Conservation (phyloP, 1,140 invertebrate genomes). For the Littorina saxatilis region DNA sequence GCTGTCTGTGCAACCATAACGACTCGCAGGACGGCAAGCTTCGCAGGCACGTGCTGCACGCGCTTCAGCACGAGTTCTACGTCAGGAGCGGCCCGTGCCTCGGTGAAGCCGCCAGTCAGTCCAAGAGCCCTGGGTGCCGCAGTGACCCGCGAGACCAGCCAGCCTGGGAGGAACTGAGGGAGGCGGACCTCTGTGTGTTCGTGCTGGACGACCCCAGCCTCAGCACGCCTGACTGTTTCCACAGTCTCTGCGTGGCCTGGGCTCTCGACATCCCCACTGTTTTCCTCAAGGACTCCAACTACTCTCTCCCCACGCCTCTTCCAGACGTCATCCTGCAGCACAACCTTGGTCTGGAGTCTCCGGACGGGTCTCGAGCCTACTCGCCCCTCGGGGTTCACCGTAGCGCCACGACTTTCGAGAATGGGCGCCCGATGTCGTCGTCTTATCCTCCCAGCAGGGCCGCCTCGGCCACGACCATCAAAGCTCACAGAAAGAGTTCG, state of each 20-base stretch:
- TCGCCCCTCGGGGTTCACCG: background rate
- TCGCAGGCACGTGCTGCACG: constrained; percentile 12
- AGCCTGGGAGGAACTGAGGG: background rate
- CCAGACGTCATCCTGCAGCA: constrained; percentile 26
- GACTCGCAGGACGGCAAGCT: background rate
- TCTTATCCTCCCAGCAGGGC: background rate
- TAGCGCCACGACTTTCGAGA: background rate
- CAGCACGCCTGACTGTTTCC: background rate
- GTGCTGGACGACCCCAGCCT: constrained; percentile 26
- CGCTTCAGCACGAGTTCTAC: constrained; percentile 11
- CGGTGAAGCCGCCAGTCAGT: background rate
- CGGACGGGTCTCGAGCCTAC: background rate
- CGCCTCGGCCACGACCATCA: background rate
- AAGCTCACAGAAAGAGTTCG: background rate
- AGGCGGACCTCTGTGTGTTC: constrained; percentile 24
- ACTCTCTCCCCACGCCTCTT: constrained; percentile 32
- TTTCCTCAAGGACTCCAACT: constrained; percentile 37
- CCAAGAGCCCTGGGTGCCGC: background rate
- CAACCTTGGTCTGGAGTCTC: constrained; percentile 14
- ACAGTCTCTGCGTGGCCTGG: constrained; percentile 31
- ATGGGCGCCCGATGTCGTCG: background rate
- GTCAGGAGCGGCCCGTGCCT: constrained; percentile 4
- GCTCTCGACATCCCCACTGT: constrained; percentile 41
- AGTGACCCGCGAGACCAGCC: background rate
- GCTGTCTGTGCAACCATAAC: background rate